phyloP scores from a whole-genome alignment of 37 sponge, comb jelly and placozoan species.

The Geodia barretti region DNA sequence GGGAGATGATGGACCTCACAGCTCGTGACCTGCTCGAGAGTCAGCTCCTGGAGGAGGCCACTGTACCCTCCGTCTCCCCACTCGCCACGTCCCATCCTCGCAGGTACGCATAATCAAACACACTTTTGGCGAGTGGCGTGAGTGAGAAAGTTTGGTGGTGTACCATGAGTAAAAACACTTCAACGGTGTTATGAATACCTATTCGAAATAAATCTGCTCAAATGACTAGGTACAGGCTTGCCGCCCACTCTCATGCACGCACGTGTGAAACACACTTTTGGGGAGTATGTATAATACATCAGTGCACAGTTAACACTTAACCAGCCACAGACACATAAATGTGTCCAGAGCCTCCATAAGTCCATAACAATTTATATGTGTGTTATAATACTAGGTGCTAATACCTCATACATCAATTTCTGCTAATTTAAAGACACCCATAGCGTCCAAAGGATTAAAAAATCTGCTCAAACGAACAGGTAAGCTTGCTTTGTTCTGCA shows the following conservation, averaged over 20 bases:
- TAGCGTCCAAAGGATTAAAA: too few relatives aligned
- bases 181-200: too few relatives aligned
- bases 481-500: too few relatives aligned
- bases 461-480: too few relatives aligned
- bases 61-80: conserved; percentile 2
- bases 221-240: background rate
- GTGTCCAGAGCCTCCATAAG: background rate
- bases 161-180: too few relatives aligned
- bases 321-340: background rate
- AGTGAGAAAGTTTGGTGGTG: background rate
- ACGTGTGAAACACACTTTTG: background rate
- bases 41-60: conserved; percentile 13
- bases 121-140: too few relatives aligned
- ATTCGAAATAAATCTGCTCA: background rate
- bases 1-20: conserved; percentile 30
- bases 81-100: background rate
- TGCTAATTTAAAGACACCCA: too few relatives aligned
- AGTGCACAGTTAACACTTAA: too few relatives aligned
- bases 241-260: background rate
- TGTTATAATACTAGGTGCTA: too few relatives aligned
- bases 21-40: conserved; percentile 17
- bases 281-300: background rate
- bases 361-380: too few relatives aligned
- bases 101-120: too few relatives aligned
- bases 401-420: too few relatives aligned